Percentiles rank a stretch among this genome's conserved stretches.
Evolutionary conservation across 37 sponge, comb jelly and placozoan genomes (phyloP).

Genomic region (Axinella damicornis): DNA sequence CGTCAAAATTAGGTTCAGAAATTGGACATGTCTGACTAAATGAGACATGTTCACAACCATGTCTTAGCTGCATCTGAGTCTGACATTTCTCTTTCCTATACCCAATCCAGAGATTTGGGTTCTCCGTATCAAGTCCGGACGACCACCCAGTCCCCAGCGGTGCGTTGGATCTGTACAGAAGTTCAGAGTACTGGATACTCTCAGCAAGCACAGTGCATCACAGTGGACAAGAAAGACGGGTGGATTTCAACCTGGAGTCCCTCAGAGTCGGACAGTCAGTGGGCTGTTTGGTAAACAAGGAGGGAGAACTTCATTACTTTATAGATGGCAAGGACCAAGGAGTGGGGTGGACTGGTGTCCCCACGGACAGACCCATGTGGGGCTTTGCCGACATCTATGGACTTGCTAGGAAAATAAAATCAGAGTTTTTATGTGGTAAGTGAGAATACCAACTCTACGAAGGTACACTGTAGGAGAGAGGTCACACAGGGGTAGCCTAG

Average conservation of each 20-base stretch:
- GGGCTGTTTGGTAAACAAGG: slow-evolving; percentile 72
- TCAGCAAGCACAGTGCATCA: slow-evolving; percentile 92
- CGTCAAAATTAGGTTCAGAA: no score
- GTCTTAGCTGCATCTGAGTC: no score
- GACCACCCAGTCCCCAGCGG: slow-evolving; percentile 71
- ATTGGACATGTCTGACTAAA: no score
- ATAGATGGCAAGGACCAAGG: slow-evolving; percentile 81
- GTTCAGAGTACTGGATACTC: slow-evolving; percentile 83
- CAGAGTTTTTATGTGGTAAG: slow-evolving; percentile 88
- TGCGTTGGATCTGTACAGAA: slow-evolving; percentile 86
- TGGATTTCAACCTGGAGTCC: slow-evolving; percentile 83
- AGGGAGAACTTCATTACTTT: slow-evolving; percentile 78
- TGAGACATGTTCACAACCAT: no score
- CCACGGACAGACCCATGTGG: slow-evolving; percentile 80
- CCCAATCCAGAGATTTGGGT: slow-evolving; percentile 85
- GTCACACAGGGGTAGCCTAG: no score
- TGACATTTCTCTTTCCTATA: background rate
- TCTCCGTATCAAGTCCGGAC: slow-evolving; percentile 74
- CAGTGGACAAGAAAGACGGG: slow-evolving; percentile 71
- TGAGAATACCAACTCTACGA: no score
- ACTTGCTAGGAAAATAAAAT: slow-evolving; percentile 85
- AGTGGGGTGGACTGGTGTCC: slow-evolving; percentile 75
- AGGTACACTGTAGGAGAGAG: no score
- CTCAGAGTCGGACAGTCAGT: slow-evolving; percentile 76
- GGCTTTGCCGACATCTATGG: slow-evolving; percentile 93